Base-by-base conservation (phyloP, 2,888 invertebrate genomes). In the Ametastegia equiseti region DNA sequence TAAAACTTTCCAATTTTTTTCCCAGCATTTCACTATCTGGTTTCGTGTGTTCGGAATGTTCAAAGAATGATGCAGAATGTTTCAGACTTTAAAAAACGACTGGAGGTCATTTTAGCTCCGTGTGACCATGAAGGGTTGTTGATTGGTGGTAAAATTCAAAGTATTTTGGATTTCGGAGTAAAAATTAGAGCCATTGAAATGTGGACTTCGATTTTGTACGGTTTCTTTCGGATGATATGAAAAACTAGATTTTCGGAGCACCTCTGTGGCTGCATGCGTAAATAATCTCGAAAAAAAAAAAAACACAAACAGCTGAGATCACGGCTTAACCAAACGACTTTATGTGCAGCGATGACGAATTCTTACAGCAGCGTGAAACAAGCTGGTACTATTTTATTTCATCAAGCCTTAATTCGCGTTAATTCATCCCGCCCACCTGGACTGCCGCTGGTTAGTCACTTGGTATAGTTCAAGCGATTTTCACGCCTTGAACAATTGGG, bases 341-440 rank as follows among this genome's bases (percentile, higher is more conserved):
- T 60, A 81, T 73, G 63, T 60, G 47, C 50, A 75, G 63, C 75
- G 81, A 81, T 81, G 81, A 81, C 81, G 81, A 57, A n/a, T 13
- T 50, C 33, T 36, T 39, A 33, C 23, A 57, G n/a, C n/a, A n/a
- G 75, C 80, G 47, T n/a, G 69, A 60, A 78, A 42, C 78, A 63
- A 42, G 15, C 54, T 15, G 60, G 84, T 83, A 85, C 84, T 87
- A 88, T 86, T 90, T 88, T 84, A 87, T 87, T 86, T 85, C 83
- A 89, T 88, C 86, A 88, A 82, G 77, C 84, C 86, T 87, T 88
- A 89, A 89, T 88, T 89, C 84, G 86, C 85, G 86, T 83, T 87
- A 90, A 90, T 89, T 89, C 86, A 84, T 83, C 82, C 84, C 89
- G 87, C 89, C 89, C 86, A 87, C 89, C 50, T 65, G 78, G n/a